phyloP scores from a whole-genome alignment of 2,888 invertebrate species.

The Caenorhabditis sp. region DNA sequence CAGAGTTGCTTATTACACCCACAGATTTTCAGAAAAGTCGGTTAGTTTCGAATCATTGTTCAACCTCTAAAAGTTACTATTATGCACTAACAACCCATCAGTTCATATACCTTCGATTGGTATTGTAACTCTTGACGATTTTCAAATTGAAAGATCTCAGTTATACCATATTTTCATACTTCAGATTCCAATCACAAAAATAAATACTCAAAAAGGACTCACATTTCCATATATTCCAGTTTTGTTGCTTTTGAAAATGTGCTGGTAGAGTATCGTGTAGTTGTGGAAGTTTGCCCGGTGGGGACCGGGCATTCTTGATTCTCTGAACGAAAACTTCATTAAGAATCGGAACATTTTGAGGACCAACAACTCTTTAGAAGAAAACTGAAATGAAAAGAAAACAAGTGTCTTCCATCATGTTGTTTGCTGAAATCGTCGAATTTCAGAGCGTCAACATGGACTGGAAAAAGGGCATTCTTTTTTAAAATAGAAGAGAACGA shows the following conservation, averaged over 20 bases:
- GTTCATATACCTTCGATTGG: too few relatives aligned
- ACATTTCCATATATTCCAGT: constrained; percentile 34
- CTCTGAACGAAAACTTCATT: constrained; percentile 9
- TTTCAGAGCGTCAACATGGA: constrained; percentile 30
- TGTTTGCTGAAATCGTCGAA: constrained; percentile 41
- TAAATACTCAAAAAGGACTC: neutral
- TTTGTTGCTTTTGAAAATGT: constrained; percentile 47
- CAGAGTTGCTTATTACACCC: too few relatives aligned
- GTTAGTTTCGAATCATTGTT: too few relatives aligned
- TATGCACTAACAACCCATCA: too few relatives aligned
- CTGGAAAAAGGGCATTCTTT: constrained; percentile 13
- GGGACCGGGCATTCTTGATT: constrained; percentile 9
- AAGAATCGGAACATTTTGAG: neutral
- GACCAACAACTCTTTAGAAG: neutral
- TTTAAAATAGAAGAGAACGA: constrained; percentile 13
- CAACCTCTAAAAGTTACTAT: too few relatives aligned
- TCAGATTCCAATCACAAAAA: neutral
- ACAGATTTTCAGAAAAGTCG: too few relatives aligned
- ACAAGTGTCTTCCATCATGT: constrained; percentile 12
- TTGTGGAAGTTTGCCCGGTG: constrained; percentile 35
- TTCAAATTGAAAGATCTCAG: too few relatives aligned
- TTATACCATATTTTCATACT: neutral
- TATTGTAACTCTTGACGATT: too few relatives aligned
- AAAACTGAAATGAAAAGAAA: constrained; percentile 6
- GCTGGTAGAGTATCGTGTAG: constrained; percentile 44